These are phyloP conservation scores for Geotrupes spiniger DNA, from an alignment of 2,888 invertebrate species.

Conservation along the genomic window DNA sequence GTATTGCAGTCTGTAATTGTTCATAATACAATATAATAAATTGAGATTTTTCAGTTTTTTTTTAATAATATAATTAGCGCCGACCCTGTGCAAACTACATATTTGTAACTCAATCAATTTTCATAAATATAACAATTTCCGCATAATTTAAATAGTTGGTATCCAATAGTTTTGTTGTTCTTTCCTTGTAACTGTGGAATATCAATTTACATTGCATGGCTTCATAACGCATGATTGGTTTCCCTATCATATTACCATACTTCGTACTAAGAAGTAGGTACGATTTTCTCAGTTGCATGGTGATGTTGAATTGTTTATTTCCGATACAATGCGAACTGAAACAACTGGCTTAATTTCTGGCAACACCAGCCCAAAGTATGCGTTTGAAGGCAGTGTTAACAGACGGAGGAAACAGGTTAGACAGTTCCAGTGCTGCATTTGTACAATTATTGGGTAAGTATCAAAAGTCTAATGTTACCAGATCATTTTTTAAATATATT, in stretches of 20 bases:
- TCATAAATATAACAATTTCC: too few species aligned
- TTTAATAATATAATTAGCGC: too few species aligned
- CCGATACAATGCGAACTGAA: conserved; percentile 41
- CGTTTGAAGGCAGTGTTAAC: conserved; percentile 54
- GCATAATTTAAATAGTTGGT: too few species aligned
- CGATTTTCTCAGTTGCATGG: conserved; percentile 2
- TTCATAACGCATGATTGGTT: conserved; percentile 37
- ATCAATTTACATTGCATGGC: conserved; percentile 2
- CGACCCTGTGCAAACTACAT: too few species aligned
- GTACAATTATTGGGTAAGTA: conserved; percentile 68
- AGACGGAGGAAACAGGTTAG: conserved; percentile 54
- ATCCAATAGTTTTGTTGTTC: not conserved
- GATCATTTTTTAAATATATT: conserved; percentile 14
- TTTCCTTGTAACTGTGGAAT: not conserved
- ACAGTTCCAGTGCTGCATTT: conserved; percentile 70
- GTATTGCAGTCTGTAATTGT: too few species aligned
- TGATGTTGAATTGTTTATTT: not conserved
- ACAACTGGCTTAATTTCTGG: conserved; percentile 53
- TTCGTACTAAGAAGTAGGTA: not conserved
- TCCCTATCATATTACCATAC: conserved; percentile 35
- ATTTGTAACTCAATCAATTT: too few species aligned
- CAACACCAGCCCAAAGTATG: conserved; percentile 51
- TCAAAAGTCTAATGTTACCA: not conserved
- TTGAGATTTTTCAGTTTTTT: too few species aligned
- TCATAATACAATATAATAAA: too few species aligned